Base-by-base conservation (phyloP, 2,888 invertebrate species). In the Daptonema setosum region DNA sequence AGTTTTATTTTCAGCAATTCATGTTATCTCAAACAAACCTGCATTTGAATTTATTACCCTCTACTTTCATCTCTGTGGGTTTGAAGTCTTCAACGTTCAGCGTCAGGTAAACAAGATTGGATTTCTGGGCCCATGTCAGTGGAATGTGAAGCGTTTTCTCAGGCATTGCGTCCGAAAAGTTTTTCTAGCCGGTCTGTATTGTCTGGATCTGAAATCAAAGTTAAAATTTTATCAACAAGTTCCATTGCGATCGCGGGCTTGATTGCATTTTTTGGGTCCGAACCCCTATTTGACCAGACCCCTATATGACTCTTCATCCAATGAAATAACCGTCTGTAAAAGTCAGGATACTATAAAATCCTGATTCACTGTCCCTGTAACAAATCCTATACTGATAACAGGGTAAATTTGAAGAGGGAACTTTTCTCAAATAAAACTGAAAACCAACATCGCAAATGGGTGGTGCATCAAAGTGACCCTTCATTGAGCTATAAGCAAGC, bases 111-210 rank as follows among this genome's bases (percentile, higher is more conserved):
- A 91, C 74, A 65, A 83, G 76, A 68, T 81, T 80, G 66, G 79
- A 80, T 68, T 86, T 79, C 73, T 91, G 90, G 57, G 90, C 90
- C 90, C 90, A 91, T 74, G 83, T 79, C 64, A 88, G 83, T 61
- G 84, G 80, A 60, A 88, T 87, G 25, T 59, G 59, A n/a, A n/a
- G n/a, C n/a, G n/a, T n/a, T n/a, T n/a, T n/a, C n/a, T n/a, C n/a
- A n/a, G n/a, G n/a, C n/a, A n/a, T n/a, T n/a, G n/a, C n/a, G n/a
- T n/a, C n/a, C n/a, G n/a, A n/a, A n/a, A n/a, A n/a, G n/a, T n/a
- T n/a, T n/a, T n/a, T n/a, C n/a, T n/a, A n/a, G n/a, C n/a, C n/a
- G n/a, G n/a, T n/a, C n/a, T n/a, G n/a, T n/a, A n/a, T n/a, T n/a
- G n/a, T n/a, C n/a, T n/a, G n/a, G n/a, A n/a, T n/a, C n/a, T n/a